Evolutionary conservation across 2,888 invertebrate genomes (phyloP), one percentile per base, ranked within the genome.

Genomic region (Drosophila aldrichi): DNA sequence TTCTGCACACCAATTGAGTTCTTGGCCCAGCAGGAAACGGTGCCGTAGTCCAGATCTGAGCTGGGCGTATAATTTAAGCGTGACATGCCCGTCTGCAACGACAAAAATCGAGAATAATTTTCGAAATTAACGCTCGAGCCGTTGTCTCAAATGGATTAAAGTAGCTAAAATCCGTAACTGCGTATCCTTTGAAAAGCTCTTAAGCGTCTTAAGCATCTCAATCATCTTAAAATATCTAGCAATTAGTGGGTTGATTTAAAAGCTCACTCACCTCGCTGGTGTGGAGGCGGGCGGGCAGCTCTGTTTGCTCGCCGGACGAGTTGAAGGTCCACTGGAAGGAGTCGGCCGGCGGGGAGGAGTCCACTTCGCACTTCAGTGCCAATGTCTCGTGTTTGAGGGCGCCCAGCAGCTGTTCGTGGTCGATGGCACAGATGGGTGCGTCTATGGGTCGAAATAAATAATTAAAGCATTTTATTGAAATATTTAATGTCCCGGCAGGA

Each of bases 281-380:
- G 81, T 93, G 94, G 58, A 93, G 81, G 88, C 95, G 95, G 60
- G 95, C 95, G 66, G 97, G 95, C 81, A 97, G 94, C 92, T 97
- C 96, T 56, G 96, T 95, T 93, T 96, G 96, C 91, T 97, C 97
- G 20, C 97, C 97, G 70, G 97, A 97, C 92, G 97, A 97, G 94
- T 98, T 98, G 94, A 98, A 97, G 79, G 97, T 97, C 98, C 98
- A 98, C 90, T 97, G 96, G 93, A 97, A 98, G 90, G 96, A 95
- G 88, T 96, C 95, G 65, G 96, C 95, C 10, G 97, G 95, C n/a
- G 97, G 97, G 91, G 97, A 97, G 81, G 97, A 96, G 91, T 97
- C 97, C 77, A 97, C 97, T 77, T 97, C 96, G 92, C 97, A 98
- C 91, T 96, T 95, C 78, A 97, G 93, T 63, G 96, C 95, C 65